Percentiles rank a stretch among this genome's conserved stretches.
These are phyloP conservation scores for Betta splendens DNA, from an alignment of 2,797 vertebrate genomes.

Conservation along the genomic window DNA sequence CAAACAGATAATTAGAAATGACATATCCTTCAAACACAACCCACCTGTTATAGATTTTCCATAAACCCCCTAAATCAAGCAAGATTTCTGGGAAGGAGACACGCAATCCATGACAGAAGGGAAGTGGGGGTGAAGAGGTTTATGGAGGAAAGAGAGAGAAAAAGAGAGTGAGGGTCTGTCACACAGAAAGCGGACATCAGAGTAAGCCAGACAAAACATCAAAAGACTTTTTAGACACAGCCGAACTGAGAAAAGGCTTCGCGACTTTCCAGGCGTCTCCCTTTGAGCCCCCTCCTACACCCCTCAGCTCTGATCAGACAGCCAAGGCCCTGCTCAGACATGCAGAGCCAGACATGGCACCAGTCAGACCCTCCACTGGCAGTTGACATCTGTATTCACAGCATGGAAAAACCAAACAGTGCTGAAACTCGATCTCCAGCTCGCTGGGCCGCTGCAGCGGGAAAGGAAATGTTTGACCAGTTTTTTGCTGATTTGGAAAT, in stretches of 20 bases:
- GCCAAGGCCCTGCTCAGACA: slow-evolving; percentile 69
- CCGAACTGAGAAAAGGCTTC: slow-evolving; percentile 58
- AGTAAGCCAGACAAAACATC: slow-evolving; percentile 56
- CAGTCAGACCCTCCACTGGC: slow-evolving; percentile 59
- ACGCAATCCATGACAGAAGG: slow-evolving; percentile 55
- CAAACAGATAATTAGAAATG: slow-evolving; percentile 71
- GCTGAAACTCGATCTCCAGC: slow-evolving; percentile 59
- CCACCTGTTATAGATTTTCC: slow-evolving; percentile 77
- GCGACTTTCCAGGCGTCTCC: slow-evolving; percentile 59
- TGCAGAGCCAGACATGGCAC: slow-evolving; percentile 65
- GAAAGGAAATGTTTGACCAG: slow-evolving; percentile 41
- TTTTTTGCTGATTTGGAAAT: slow-evolving; percentile 59
- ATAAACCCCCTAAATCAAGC: slow-evolving; percentile 64
- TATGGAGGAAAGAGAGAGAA: slow-evolving; percentile 16
- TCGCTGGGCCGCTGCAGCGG: slow-evolving; percentile 27
- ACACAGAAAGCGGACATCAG: slow-evolving; percentile 42
- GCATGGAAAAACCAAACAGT: slow-evolving; percentile 61
- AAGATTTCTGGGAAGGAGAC: slow-evolving; percentile 42
- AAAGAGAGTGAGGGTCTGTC: slow-evolving; percentile 27
- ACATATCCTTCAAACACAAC: slow-evolving; percentile 71
- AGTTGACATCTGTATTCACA: slow-evolving; percentile 73
- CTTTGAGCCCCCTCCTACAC: slow-evolving; percentile 36
- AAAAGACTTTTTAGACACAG: slow-evolving; percentile 53
- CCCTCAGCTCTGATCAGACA: slow-evolving; percentile 62
- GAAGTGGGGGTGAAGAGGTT: slow-evolving; percentile 31